Conservation (phyloP, 2,888 invertebrate genomes). For the Pheosia gnoma region DNA sequence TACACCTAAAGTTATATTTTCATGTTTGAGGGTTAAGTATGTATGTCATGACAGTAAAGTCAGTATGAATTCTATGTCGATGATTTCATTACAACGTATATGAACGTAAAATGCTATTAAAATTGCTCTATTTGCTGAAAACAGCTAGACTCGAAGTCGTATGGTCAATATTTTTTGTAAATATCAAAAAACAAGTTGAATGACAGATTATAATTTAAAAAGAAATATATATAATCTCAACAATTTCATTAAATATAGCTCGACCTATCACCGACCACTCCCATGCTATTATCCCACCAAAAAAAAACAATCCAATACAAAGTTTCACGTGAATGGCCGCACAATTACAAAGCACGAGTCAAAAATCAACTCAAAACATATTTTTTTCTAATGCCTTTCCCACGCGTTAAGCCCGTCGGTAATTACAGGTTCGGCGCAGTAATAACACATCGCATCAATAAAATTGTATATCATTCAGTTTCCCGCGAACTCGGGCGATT, state of each 20-base stretch:
- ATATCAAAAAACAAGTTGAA: background rate
- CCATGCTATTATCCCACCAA: constrained; percentile 44
- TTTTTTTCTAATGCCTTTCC: constrained; percentile 81
- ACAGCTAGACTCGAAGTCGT: too few relatives aligned
- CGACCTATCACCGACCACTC: constrained; percentile 32
- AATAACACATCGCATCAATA: constrained; percentile 83
- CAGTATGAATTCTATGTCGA: too few relatives aligned
- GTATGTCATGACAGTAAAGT: too few relatives aligned
- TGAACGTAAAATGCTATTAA: too few relatives aligned
- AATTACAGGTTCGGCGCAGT: constrained; percentile 79
- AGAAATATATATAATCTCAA: constrained; percentile 28
- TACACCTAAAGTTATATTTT: too few relatives aligned
- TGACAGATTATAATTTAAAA: constrained; percentile 1
- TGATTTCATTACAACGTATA: too few relatives aligned
- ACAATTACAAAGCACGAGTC: constrained; percentile 80
- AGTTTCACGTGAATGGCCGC: constrained; percentile 63
- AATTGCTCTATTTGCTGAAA: too few relatives aligned
- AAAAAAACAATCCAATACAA: constrained; percentile 63
- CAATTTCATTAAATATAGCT: constrained; percentile 35
- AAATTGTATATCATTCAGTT: constrained; percentile 83
- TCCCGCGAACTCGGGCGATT: constrained; percentile 79
- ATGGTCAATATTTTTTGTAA: too few relatives aligned
- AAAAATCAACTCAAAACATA: constrained; percentile 61
- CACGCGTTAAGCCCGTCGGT: constrained; percentile 76
- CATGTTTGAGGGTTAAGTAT: too few relatives aligned